A percentile compares a stretch with the other conserved stretches of the same genome.
phyloP scores from a whole-genome alignment of 2,113 vertebrate species.

The Salvelinus alpinus region DNA sequence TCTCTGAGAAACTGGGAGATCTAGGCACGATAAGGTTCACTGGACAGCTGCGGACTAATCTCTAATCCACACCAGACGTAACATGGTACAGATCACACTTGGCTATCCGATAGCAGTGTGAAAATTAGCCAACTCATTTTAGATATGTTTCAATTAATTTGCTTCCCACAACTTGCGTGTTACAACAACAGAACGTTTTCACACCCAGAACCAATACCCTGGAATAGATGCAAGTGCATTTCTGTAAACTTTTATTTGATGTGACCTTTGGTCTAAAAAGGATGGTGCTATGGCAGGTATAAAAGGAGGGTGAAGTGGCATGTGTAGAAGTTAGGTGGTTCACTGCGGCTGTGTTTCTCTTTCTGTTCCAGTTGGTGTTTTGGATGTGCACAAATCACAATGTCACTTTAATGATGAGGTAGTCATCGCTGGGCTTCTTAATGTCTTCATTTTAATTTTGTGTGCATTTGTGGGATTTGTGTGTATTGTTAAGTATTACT shows the following conservation, averaged over 20 bases:
- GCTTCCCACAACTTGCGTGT: constrained; percentile 5
- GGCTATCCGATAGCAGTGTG: constrained; percentile 66
- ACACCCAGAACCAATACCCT: not conserved
- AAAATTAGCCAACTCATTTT: constrained; percentile 63
- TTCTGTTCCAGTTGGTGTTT: not conserved
- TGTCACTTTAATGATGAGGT: not conserved
- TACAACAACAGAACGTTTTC: not conserved
- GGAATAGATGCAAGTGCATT: not conserved
- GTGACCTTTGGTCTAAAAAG: no score
- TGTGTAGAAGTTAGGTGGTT: not conserved
- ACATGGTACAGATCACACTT: constrained; percentile 44
- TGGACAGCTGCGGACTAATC: constrained; percentile 71
- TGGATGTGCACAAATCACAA: not conserved
- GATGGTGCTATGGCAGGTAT: no score
- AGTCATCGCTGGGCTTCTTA: not conserved
- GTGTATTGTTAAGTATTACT: no score
- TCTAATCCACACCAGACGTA: constrained; percentile 62
- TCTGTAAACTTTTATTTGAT: no score
- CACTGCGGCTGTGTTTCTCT: not conserved
- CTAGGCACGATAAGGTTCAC: constrained; percentile 55
- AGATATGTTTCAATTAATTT: constrained; percentile 56
- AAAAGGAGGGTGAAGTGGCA: not conserved
- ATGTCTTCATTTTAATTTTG: not conserved
- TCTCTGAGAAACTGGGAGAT: constrained; percentile 60
- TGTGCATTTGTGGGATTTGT: no score